These are phyloP conservation scores for Bombus confusus DNA, from an alignment of 1,140 invertebrate genomes.

Conservation along the genomic window DNA sequence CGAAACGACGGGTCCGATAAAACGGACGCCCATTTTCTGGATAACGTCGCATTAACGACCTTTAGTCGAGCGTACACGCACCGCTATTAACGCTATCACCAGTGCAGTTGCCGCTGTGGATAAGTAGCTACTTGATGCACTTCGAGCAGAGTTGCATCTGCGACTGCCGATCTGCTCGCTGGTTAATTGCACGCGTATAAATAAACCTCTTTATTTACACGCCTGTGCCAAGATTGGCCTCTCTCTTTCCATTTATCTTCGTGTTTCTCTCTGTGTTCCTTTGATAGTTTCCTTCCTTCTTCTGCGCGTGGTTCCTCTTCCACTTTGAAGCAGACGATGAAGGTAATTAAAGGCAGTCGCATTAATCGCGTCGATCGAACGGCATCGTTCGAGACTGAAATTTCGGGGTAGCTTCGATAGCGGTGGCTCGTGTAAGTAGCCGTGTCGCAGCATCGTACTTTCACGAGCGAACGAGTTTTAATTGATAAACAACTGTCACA, in stretches of 20 bases:
- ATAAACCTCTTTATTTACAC: slow-evolving; percentile 65
- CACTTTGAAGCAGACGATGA: not conserved
- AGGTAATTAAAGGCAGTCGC: slow-evolving; percentile 61
- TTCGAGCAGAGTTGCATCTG: slow-evolving; percentile 47
- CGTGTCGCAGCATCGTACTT: not conserved
- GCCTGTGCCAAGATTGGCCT: not conserved
- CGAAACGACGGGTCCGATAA: slow-evolving; percentile 15
- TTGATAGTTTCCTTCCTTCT: not conserved
- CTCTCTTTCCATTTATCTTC: slow-evolving; percentile 8
- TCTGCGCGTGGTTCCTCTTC: not conserved
- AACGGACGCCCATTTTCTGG: slow-evolving; percentile 22
- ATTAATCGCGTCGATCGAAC: slow-evolving; percentile 61
- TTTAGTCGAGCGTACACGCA: not conserved
- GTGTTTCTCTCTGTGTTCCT: not conserved
- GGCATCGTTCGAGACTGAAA: slow-evolving; percentile 36
- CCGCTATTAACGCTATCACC: slow-evolving; percentile 49
- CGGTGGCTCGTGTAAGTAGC: not conserved
- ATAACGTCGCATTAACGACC: slow-evolving; percentile 24
- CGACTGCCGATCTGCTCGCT: slow-evolving; percentile 32
- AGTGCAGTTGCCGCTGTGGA: slow-evolving; percentile 1
- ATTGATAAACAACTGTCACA: slow-evolving; percentile 38
- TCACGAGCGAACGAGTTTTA: not conserved
- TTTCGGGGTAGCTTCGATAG: not conserved
- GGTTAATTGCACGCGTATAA: slow-evolving; percentile 64
- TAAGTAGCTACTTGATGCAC: slow-evolving; percentile 56